Evolutionary conservation across 2,113 vertebrate species (phyloP), one percentile per base, ranked within the genome.

Genomic region (Ceyx cyanopectus): DNA sequence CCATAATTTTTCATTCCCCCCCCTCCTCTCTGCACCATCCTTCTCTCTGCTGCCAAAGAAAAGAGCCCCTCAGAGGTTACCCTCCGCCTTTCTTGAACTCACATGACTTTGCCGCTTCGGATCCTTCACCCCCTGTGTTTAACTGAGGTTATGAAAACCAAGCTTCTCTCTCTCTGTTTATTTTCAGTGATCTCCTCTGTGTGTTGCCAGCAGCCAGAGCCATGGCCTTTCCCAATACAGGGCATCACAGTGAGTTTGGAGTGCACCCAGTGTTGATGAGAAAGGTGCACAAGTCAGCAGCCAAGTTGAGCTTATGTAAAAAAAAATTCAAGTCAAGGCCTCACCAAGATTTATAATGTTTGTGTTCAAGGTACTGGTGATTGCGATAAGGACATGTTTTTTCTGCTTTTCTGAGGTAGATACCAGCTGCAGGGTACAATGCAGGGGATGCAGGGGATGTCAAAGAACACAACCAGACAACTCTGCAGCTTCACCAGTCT

Each of bases 71-170:
- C 63, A 67, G 66, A 94, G 78, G 89, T 89, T 94, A 93, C 63
- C 67, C 89, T 93, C 84, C 0, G 12, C 87, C 91, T 90, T 89
- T 82, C 84, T 62, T 93, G 89, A 93, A 93, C 91, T 95, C 3
- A 8, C 91, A 77, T 73, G 89, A 87, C 95, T 92, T 62, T 90
- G 73, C 89, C 0, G 51, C 81, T 93, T 82, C 0, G 43, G 78
- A 89, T 81, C 89, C 95, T 85, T 95, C 84, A 92, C 96, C 95
- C 92, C 89, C 96, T 76, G 89, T 0, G 37, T 90, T 89, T 96
- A 96, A 96, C 95, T 66, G 67, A 95, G 94, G 95, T 96, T 96
- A 95, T 51, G 70, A 92, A 96, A 96, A 95, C 81, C 87, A 73
- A 87, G 75, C 78, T 94, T 86, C 92, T 87, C 37, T 54, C 67